Base-by-base conservation (phyloP, 2,113 vertebrate species). In the Panurus biarmicus region DNA sequence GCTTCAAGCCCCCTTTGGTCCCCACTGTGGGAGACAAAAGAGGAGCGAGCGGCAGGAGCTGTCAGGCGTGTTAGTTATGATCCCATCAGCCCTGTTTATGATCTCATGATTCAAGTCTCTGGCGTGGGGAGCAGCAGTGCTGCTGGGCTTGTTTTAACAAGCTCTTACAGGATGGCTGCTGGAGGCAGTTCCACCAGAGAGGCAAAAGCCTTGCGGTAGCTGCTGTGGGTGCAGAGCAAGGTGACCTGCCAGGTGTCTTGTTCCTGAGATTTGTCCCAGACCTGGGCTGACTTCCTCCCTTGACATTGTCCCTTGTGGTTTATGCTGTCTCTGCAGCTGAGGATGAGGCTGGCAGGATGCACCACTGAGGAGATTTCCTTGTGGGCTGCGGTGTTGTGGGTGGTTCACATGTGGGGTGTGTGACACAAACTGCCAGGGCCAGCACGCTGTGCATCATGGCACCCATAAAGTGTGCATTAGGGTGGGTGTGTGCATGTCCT, bases 401-500 rank as follows among this genome's bases (percentile, higher is more conserved):
- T 69, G 72, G 33, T 5, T 71, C 2, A 7, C 45, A 12, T 0
- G 1, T n/a, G 65, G 72, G 29, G 25, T 0, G 17, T 1, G 11
- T 22, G 33, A 11, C 80, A 67, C 56, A 31, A 42, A 7, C 33
- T 1, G 6, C 53, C 65, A 56, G 69, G 60, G 28, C 35, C 50
- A 1, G 85, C 60, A n/a, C 0, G 0, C 38, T 0, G 2, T 21
- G 50, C 9, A 17, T 6, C 18, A 23, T 35, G 65, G 23, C 58
- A 82, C 35, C 80, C 3, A 2, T 23, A 23, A 33, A 74, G 72
- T 4, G 21, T 28, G 54, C 28, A 6, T 1, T 2, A 5, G 6
- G 61, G 42, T 14, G 3, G 3, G 26, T 14, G 65, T 1, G 5
- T 62, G 54, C 7, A 0, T 14, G 36, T 28, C 70, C 74, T 56